These are phyloP conservation scores for Rhynchotus rufescens DNA, from an alignment of 2,797 vertebrate species.

Conservation along the genomic window DNA sequence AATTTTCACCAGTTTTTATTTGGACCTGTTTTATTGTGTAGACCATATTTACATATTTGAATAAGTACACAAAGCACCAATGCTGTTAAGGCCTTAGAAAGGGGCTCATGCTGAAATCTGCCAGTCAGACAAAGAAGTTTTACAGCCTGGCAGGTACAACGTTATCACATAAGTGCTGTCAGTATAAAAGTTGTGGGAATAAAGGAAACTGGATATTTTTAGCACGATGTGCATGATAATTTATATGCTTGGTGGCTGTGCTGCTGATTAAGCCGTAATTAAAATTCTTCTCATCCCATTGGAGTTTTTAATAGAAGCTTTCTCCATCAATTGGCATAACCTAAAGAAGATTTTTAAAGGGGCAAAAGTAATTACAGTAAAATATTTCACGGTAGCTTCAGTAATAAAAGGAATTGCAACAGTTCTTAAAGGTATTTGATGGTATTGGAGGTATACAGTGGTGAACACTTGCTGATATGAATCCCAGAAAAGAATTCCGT, in stretches of 20 bases:
- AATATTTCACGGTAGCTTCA: constrained; percentile 86
- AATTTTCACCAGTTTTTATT: constrained; percentile 94
- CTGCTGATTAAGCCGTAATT: constrained; percentile 99
- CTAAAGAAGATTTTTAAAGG: constrained; percentile 80
- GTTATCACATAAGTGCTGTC: constrained; percentile 95
- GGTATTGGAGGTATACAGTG: constrained; percentile 88
- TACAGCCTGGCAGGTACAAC: constrained; percentile 92
- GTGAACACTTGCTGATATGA: constrained; percentile 84
- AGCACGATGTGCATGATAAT: constrained; percentile 99
- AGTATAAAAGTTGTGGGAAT: constrained; percentile 91
- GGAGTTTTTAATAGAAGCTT: constrained; percentile 89
- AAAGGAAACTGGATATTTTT: constrained; percentile 97
- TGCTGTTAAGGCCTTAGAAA: constrained; percentile 92
- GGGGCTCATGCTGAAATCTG: constrained; percentile 88
- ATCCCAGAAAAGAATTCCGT: constrained; percentile 75
- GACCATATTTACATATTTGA: constrained; percentile 97
- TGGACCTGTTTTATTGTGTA: constrained; percentile 97
- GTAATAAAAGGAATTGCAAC: constrained; percentile 84
- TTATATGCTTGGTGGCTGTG: constrained; percentile 99
- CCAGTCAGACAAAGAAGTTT: constrained; percentile 83
- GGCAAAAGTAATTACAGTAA: constrained; percentile 86
- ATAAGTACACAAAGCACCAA: constrained; percentile 97
- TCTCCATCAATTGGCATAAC: constrained; percentile 89
- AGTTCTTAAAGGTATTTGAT: constrained; percentile 91
- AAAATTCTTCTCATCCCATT: constrained; percentile 93